Evolutionary conservation across 2,797 vertebrate genomes (phyloP).

Genomic region (Chanos chanos): DNA sequence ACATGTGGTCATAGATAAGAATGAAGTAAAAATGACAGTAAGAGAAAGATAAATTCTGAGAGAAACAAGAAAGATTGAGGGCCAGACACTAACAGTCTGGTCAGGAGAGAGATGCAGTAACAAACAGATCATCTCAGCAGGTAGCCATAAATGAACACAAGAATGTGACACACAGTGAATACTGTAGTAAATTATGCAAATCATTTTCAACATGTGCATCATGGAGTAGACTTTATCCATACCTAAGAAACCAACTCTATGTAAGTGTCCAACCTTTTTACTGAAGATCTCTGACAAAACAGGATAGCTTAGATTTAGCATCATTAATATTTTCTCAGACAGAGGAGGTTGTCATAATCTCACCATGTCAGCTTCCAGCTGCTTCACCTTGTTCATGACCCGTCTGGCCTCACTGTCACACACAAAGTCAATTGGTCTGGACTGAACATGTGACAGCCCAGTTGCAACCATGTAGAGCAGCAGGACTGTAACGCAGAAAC

Average conservation of each 20-base stretch:
- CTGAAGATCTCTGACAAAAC: no score
- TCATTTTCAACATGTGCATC: no score
- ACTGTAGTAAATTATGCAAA: no score
- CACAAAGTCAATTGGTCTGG: conserved; percentile 64
- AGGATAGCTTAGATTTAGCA: no score
- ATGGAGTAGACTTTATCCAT: no score
- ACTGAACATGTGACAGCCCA: conserved; percentile 53
- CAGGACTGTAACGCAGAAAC: no score
- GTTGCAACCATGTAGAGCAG: conserved; percentile 62
- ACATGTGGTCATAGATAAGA: no score
- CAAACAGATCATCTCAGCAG: not conserved
- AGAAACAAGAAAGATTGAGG: not conserved
- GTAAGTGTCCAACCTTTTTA: no score
- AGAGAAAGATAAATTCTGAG: no score
- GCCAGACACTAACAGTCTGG: not conserved
- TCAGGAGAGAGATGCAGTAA: not conserved
- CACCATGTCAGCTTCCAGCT: conserved; percentile 60
- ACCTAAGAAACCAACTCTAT: no score
- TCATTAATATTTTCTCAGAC: not conserved
- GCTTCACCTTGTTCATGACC: conserved; percentile 58
- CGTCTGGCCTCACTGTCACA: conserved; percentile 60
- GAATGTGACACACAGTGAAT: no score
- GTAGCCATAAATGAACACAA: not conserved
- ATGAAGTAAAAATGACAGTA: conserved; percentile 11
- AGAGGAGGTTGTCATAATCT: conserved; percentile 24